Evolutionary conservation across 1,140 invertebrate genomes (phyloP).

Genomic region (Formica exsecta): DNA sequence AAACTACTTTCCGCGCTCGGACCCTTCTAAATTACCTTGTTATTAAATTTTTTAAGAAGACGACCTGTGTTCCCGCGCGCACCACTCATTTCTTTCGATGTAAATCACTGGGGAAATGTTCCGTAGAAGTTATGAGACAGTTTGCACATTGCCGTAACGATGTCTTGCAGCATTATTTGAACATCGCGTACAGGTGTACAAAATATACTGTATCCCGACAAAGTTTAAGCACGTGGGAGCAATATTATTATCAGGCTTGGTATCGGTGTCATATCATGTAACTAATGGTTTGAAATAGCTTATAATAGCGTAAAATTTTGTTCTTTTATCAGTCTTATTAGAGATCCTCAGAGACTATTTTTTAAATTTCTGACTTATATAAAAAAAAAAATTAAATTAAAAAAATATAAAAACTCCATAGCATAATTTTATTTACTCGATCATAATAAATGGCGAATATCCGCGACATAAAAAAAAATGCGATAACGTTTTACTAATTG

Average conservation of each 20-base stretch:
- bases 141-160: constrained; percentile 38
- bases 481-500: background rate
- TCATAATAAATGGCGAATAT: background rate
- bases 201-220: background rate
- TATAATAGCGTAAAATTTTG: background rate
- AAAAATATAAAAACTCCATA: no score
- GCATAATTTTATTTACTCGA: background rate
- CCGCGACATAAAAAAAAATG: background rate
- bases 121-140: constrained; percentile 2
- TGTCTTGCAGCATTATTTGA: constrained; percentile 12
- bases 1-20: constrained; percentile 49
- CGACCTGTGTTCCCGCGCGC: background rate
- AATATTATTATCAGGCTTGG: background rate
- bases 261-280: background rate
- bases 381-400: background rate
- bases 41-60: constrained; percentile 57
- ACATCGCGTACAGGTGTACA: background rate
- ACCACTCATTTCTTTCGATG: constrained; percentile 26
- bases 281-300: background rate
- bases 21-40: constrained; percentile 52
- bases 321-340: background rate
- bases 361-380: background rate
- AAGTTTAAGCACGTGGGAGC: background rate
- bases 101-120: constrained; percentile 36
- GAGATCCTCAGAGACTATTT: background rate